Percentiles rank a stretch among this genome's conserved stretches.
phyloP scores from a whole-genome alignment of 2,888 invertebrate genomes.

The Cryptocephalus moraei region DNA sequence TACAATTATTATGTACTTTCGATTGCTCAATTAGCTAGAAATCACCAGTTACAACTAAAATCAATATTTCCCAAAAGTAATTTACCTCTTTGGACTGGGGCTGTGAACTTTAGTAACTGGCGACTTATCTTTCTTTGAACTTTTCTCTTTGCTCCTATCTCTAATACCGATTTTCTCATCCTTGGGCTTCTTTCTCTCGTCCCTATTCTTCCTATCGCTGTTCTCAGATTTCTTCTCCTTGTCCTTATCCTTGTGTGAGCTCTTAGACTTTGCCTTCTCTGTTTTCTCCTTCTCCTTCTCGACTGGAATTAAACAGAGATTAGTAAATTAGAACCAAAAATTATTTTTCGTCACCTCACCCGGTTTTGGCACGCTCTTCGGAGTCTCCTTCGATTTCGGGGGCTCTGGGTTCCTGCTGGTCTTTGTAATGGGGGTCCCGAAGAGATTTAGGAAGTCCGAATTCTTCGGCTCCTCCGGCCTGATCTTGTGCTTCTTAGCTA shows the following conservation, averaged over 20 bases:
- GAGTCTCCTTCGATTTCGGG: conserved; percentile 17
- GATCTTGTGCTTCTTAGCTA: conserved; percentile 31
- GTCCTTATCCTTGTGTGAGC: conserved; percentile 45
- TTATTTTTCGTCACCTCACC: conserved; percentile 25
- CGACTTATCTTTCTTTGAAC: conserved; percentile 38
- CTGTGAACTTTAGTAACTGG: conserved; percentile 28
- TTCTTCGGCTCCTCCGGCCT: conserved; percentile 34
- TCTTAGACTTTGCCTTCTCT: conserved; percentile 40
- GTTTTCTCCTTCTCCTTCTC: conserved; percentile 27
- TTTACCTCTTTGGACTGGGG: conserved; percentile 26
- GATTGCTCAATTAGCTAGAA: too few relatives aligned
- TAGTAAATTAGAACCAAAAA: too few relatives aligned
- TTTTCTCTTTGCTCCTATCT: conserved; percentile 43
- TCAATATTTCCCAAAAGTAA: background rate
- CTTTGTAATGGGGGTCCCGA: conserved; percentile 75
- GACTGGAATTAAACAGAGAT: background rate
- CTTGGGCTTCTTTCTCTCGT: conserved; percentile 40
- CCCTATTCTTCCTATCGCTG: conserved; percentile 37
- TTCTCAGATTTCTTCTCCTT: conserved; percentile 22
- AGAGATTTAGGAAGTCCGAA: conserved; percentile 63
- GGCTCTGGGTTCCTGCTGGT: conserved; percentile 59
- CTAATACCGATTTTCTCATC: conserved; percentile 44
- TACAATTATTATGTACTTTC: too few relatives aligned
- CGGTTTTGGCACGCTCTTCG: conserved; percentile 43
- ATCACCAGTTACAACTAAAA: too few relatives aligned